Base-by-base conservation (phyloP, 2,113 vertebrate genomes). In the Lepus europaeus region DNA sequence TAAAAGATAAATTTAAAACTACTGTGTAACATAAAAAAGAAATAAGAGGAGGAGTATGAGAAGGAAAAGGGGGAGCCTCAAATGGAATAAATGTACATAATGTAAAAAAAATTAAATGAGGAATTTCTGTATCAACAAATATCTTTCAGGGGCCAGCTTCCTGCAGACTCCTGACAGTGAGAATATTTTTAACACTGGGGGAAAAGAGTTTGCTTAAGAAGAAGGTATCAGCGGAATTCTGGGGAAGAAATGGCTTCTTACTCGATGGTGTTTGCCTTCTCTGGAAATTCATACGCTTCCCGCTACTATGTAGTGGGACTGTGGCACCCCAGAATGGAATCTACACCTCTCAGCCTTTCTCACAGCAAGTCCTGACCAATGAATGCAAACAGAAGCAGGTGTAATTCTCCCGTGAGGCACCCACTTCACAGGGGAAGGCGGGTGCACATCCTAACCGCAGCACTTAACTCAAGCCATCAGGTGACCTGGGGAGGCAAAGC, bases 1-100 rank as follows among this genome's bases (percentile, higher is more conserved):
- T 79, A 56, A 80, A 81, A 81, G 51, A 77, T 39, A 51, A 66
- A 39, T 69, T 74, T 72, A 73, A 61, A 56, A 93, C 9, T 6
- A 56, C 6, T 85, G 9, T 3, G 0, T 79, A 49, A 79, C 14
- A 87, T 49, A 31, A 25, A 74, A 91, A 61, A 29, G 29, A 69
- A 31, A 39, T 63, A 87, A 39, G 7, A 36, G 61, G 80, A 59
- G 6, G 10, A 81, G 87, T 9, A 66, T 64, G 9, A 45, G 3
- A 66, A 77, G 20, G 51, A 36, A 64, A n/a, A 49, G 61, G 29
- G 25, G 53, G 33, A 89, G 49, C 63, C 76, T 13, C 68, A 22
- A 93, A 69, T n/a, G 45, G 59, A 79, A 66, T 69, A 93, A 89
- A 87, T 78, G 87, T 93, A 89, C 25, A 39, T 64, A 70, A 70